Evolutionary conservation across 2,888 invertebrate species (phyloP).

Genomic region (Acleris cristana): DNA sequence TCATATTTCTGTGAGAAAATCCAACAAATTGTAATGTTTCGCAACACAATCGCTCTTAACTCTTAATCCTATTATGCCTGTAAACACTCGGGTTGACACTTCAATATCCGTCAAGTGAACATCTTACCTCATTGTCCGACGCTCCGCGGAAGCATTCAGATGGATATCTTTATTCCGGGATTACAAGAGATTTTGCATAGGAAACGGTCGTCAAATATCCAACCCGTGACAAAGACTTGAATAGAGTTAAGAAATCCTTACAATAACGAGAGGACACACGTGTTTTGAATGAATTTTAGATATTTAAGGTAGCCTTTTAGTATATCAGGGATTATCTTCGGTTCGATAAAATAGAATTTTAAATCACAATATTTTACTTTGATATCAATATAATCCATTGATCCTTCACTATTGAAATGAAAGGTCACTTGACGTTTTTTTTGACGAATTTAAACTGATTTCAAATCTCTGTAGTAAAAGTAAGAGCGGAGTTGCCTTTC

Average conservation of each 20-base stretch:
- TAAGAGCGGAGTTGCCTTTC: constrained; percentile 7
- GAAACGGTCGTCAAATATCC: constrained; percentile 77
- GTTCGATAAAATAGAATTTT: constrained; percentile 47
- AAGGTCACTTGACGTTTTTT: constrained; percentile 11
- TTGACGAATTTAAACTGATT: constrained; percentile 5
- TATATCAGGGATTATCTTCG: constrained; percentile 64
- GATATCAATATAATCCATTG: constrained; percentile 19
- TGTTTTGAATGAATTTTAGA: constrained; percentile 71
- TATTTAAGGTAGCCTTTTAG: constrained; percentile 57
- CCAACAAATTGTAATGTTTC: constrained; percentile 55
- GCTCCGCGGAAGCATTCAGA: constrained; percentile 72
- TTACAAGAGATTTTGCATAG: constrained; percentile 80
- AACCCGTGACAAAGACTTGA: constrained; percentile 60
- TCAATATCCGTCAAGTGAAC: constrained; percentile 74
- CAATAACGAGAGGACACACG: constrained; percentile 73
- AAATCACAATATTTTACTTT: constrained; percentile 37
- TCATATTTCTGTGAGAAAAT: constrained; percentile 40
- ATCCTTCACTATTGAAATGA: background rate
- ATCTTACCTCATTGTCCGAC: constrained; percentile 62
- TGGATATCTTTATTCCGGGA: constrained; percentile 78
- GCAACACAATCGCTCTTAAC: constrained; percentile 62
- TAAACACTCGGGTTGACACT: constrained; percentile 71
- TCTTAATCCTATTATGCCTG: constrained; percentile 77
- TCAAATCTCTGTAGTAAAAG: background rate
- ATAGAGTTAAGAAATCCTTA: constrained; percentile 61